Evolutionary conservation across 2,113 vertebrate species (phyloP), one percentile per base, ranked within the genome.

Genomic region (Delphinapterus leucas): DNA sequence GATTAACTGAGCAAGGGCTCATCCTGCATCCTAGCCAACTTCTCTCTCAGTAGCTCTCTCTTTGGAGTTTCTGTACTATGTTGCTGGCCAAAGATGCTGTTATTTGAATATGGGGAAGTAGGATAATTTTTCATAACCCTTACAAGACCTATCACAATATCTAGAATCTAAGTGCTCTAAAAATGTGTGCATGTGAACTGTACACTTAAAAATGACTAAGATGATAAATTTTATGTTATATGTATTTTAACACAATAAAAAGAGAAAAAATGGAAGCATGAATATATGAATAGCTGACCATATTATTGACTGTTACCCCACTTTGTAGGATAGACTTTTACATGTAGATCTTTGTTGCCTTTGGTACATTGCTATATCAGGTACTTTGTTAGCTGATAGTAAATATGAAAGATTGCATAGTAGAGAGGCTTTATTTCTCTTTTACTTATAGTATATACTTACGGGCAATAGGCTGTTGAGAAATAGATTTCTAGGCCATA

Each of bases 401-500:
- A 63, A 79, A 31, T 93, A 15, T 33, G 21, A 63, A 36, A 67
- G 25, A 58, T 94, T 97, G 17, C 33, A 26, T 91, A 83, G 73
- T 9, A 71, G 68, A 58, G 94, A 95, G 79, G 2, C 44, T 65
- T 91, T 49, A 65, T 93, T 87, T 61, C 84, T 83, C 77, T 79
- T 41, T 93, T 41, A 91, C 53, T 77, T 84, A 36, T 25, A 91
- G 2, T 88, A 53, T 92, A 49, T 92, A 90, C 6, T 23, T 88
- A 41, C 74, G 21, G 36, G 14, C 58, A 80, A 12, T 71, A 55
- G 6, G 41, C 85, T 95, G 6, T 38, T 95, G 33, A 89, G 81
- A 91, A 96, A 70, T 73, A 95, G 58, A 76, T 96, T 86, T 95
- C 81, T 73, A 82, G 74, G 84, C 63, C 61, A 28, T 77, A 49